phyloP scores from a whole-genome alignment of 1,140 invertebrate species.

The Heliothis virescens region DNA sequence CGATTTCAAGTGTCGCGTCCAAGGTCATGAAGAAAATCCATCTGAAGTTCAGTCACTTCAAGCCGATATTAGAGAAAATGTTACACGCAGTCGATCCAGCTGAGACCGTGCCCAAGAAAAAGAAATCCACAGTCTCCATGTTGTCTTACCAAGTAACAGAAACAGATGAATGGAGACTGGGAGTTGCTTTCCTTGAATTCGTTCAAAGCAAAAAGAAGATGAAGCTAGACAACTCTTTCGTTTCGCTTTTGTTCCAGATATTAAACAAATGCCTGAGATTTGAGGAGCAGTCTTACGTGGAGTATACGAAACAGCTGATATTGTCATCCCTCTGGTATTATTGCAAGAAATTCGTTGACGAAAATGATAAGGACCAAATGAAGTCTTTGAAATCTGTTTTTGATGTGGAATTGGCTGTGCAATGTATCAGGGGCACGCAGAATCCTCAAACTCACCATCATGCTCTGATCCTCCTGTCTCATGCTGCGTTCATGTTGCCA shows the following conservation, averaged over 20 bases:
- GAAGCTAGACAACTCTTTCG: slow-evolving; percentile 88
- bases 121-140: slow-evolving; percentile 78
- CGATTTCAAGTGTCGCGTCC: slow-evolving; percentile 87
- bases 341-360: slow-evolving; percentile 87
- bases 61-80: slow-evolving; percentile 88
- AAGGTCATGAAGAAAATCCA: slow-evolving; percentile 90
- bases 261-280: slow-evolving; percentile 92
- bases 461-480: slow-evolving; percentile 92
- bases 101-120: slow-evolving; percentile 71
- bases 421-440: slow-evolving; percentile 94
- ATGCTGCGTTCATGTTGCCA: slow-evolving; percentile 91
- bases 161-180: slow-evolving; percentile 91
- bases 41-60: slow-evolving; percentile 88
- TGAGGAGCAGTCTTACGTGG: slow-evolving; percentile 93
- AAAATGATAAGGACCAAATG: slow-evolving; percentile 81
- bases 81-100: slow-evolving; percentile 75
- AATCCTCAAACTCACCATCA: slow-evolving; percentile 98
- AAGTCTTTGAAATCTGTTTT: slow-evolving; percentile 88
- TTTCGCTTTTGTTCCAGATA: slow-evolving; percentile 93
- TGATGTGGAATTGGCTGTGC: slow-evolving; percentile 94
- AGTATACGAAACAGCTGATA: slow-evolving; percentile 96
- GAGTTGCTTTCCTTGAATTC: slow-evolving; percentile 93
- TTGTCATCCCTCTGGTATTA: slow-evolving; percentile 92
- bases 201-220: slow-evolving; percentile 94
- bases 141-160: slow-evolving; percentile 87